Conservation (phyloP, 2,797 vertebrate genomes). For the Margarornis squamiger region DNA sequence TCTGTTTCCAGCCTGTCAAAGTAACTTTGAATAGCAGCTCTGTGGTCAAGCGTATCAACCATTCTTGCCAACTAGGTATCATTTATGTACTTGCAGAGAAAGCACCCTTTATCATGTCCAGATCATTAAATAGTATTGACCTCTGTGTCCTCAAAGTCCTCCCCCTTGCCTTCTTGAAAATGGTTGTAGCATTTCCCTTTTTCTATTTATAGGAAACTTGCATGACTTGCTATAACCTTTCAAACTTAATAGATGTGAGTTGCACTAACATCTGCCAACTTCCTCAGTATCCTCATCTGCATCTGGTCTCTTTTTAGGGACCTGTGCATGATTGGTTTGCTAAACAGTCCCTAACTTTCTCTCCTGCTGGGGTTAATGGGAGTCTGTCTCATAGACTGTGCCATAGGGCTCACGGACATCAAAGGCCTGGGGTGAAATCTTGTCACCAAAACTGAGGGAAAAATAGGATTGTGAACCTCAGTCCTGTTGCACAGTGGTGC, state of each 20-base stretch:
- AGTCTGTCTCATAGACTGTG: background rate
- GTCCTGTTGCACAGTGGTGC: background rate
- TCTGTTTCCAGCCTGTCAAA: background rate
- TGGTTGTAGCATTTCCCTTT: background rate
- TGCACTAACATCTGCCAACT: background rate
- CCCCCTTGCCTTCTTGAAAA: background rate
- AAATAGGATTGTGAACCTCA: fast-evolving
- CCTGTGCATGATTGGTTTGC: background rate
- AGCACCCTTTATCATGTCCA: background rate
- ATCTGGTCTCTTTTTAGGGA: background rate
- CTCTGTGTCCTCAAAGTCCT: background rate
- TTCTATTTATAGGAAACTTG: background rate
- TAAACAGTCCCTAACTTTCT: background rate
- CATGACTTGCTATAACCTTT: background rate
- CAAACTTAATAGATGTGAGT: background rate
- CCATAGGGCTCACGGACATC: background rate
- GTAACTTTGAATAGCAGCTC: background rate
- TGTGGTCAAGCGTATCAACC: background rate
- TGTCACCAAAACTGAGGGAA: background rate
- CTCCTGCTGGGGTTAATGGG: background rate
- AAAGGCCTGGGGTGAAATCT: background rate
- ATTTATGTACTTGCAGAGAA: background rate
- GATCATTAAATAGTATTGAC: background rate
- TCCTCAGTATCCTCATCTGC: background rate
- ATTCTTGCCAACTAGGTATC: background rate